phyloP scores from a whole-genome alignment of 2,888 invertebrate genomes.

The Leuctra nigra region DNA sequence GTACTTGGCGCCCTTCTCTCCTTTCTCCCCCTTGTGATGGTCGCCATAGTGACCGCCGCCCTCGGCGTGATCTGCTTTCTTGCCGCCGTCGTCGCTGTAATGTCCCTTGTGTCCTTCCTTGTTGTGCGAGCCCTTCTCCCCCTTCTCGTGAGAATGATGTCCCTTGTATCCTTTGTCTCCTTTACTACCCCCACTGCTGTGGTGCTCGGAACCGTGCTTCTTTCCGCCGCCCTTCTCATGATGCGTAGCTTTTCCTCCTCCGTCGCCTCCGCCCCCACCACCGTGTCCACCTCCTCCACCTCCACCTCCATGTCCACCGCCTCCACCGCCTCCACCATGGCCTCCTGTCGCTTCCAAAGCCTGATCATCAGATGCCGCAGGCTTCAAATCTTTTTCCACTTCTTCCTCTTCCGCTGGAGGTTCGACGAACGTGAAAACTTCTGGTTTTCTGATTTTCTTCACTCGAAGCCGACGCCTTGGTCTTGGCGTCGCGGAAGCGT shows the following conservation, averaged over 20 bases:
- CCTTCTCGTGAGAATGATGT: conserved; percentile 53
- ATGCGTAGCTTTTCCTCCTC: conserved; percentile 20
- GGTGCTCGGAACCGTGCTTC: conserved; percentile 49
- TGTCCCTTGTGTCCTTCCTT: conserved; percentile 57
- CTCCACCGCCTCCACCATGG: not conserved
- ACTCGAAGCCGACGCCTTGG: no score
- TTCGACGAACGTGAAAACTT: not conserved
- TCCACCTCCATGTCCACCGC: not conserved
- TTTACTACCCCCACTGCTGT: conserved; percentile 50
- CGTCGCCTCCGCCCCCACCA: not conserved
- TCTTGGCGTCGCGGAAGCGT: no score
- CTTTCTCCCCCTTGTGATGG: conserved; percentile 60
- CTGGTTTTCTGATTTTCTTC: not conserved
- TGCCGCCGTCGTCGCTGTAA: conserved; percentile 56
- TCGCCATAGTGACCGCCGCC: conserved; percentile 58
- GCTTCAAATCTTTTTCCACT: not conserved
- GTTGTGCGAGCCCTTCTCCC: conserved; percentile 59
- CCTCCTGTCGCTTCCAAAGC: not conserved
- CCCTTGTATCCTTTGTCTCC: conserved; percentile 63
- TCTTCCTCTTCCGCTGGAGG: not conserved
- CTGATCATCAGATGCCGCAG: conserved; percentile 6
- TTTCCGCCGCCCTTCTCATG: conserved; percentile 47
- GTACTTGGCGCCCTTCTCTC: conserved; percentile 52
- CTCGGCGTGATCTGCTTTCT: conserved; percentile 54
- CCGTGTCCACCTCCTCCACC: not conserved